Conservation (phyloP, 2,113 vertebrate genomes). For the Salvator merianae region DNA sequence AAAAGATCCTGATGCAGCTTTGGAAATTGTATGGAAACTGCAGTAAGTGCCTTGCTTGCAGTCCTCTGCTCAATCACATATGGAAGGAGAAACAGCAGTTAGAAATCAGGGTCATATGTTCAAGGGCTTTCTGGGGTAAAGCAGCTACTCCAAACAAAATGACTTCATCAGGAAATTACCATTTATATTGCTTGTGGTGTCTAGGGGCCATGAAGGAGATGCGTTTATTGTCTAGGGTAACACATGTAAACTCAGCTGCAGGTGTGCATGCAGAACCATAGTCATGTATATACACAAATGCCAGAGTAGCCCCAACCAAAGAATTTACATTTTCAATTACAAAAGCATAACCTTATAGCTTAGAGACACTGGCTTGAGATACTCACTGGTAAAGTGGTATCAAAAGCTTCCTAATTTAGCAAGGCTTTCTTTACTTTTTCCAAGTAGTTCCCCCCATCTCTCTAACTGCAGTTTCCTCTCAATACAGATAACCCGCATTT, state of each 20-base stretch:
- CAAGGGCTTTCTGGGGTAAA: constrained; percentile 28
- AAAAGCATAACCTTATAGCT: background rate
- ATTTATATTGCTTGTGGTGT: constrained; percentile 37
- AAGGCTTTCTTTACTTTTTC: background rate
- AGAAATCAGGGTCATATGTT: constrained; percentile 9
- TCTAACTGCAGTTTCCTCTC: background rate
- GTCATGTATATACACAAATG: constrained; percentile 5
- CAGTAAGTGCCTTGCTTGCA: background rate
- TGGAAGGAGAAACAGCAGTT: background rate
- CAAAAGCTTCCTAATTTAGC: background rate
- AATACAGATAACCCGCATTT: background rate
- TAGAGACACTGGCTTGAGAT: background rate
- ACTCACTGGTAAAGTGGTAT: background rate
- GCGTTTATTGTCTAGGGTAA: constrained; percentile 23
- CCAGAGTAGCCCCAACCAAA: background rate
- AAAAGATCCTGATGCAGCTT: background rate
- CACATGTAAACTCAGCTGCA: constrained; percentile 10
- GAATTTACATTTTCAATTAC: constrained; percentile 24
- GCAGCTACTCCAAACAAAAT: constrained; percentile 16
- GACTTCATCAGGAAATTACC: constrained; percentile 32
- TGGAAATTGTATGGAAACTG: constrained; percentile 9
- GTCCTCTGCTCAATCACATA: background rate
- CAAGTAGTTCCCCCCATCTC: background rate
- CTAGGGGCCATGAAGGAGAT: constrained; percentile 25
- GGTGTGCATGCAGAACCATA: constrained; percentile 18